Evolutionary conservation across 2,113 vertebrate species (phyloP), one percentile per base, ranked within the genome.

Genomic region (Oostethus manadensis): DNA sequence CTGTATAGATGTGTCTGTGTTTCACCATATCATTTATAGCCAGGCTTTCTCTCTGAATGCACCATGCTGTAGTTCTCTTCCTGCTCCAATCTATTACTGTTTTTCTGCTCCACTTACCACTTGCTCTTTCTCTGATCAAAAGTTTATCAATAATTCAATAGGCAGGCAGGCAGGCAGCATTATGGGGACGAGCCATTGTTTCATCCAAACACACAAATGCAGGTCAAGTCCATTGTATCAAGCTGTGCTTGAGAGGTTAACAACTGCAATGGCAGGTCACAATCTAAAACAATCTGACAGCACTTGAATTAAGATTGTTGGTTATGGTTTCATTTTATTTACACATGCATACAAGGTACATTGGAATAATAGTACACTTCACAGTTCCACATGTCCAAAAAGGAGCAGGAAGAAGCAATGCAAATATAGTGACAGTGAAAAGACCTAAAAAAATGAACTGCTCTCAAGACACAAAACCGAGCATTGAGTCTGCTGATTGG

Each of bases 121-220:
- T 22, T 49, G 56, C 44, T 47, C 56, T 56, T n/a, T 61, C 57
- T 69, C 35, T 72, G 68, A 76, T 70, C 76, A 82, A 59, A 61
- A 44, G 51, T 57, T 71, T 59, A 88, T 90, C 80, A 89, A 91
- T 90, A 85, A 89, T 90, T 89, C 81, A 90, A 60, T 71, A 70
- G 80, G 79, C 64, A 70, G 78, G 78, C 74, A 82, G 77, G 76
- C 67, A 75, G 77, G 74, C 78, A 62, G 74, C 23, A 26, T 29
- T 61, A 58, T 83, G 81, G 75, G 88, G 73, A 70, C 58, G 46
- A 59, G 53, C 70, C 75, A 26, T n/a, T n/a, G n/a, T 54, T 60
- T 17, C 44, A 64, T 51, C 65, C 71, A 73, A 74, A 29, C 43
- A 75, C 59, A 65, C 51, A 51, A 40, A 60, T 56, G 53, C 38